A percentile compares a stretch with the other conserved stretches of the same genome.
Evolutionary conservation across 2,888 invertebrate species (phyloP).

Genomic region (Pheosia gnoma): DNA sequence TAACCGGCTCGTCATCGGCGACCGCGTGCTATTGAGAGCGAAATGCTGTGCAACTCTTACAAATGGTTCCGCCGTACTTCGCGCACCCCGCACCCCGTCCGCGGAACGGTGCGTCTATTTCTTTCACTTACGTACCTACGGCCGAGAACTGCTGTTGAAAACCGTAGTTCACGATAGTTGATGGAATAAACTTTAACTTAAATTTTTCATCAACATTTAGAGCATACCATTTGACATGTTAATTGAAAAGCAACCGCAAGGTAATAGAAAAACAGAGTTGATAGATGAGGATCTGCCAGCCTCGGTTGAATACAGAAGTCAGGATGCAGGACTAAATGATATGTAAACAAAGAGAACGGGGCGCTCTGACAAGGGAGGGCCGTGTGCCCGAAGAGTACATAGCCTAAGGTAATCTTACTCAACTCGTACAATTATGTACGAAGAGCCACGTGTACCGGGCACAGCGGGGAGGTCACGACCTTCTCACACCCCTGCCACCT

Average conservation of each 20-base stretch:
- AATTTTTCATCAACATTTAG: too few species aligned
- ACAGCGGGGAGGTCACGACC: slow-evolving; percentile 49
- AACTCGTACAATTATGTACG: slow-evolving; percentile 41
- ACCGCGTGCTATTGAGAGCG: slow-evolving; percentile 74
- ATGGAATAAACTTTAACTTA: too few species aligned
- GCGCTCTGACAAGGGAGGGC: slow-evolving; percentile 21
- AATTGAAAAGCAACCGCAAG: too few species aligned
- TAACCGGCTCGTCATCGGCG: slow-evolving; percentile 81
- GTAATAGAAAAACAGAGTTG: not conserved
- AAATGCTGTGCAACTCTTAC: slow-evolving; percentile 66
- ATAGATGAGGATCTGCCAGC: not conserved
- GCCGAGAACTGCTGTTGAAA: not conserved
- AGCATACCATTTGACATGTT: too few species aligned
- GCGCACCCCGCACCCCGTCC: slow-evolving; percentile 10
- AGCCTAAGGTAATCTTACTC: slow-evolving; percentile 35
- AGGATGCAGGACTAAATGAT: slow-evolving; percentile 46
- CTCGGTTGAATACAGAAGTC: not conserved
- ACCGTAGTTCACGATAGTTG: not conserved
- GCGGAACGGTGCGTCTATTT: not conserved
- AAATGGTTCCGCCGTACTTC: slow-evolving; percentile 50
- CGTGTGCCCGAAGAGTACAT: slow-evolving; percentile 21
- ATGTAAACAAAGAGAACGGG: slow-evolving; percentile 51
- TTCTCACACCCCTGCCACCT: slow-evolving; percentile 44
- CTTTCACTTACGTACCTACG: not conserved
- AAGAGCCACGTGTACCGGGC: slow-evolving; percentile 51